phyloP scores from a whole-genome alignment of 2,797 vertebrate genomes.

The Erithacus rubecula region DNA sequence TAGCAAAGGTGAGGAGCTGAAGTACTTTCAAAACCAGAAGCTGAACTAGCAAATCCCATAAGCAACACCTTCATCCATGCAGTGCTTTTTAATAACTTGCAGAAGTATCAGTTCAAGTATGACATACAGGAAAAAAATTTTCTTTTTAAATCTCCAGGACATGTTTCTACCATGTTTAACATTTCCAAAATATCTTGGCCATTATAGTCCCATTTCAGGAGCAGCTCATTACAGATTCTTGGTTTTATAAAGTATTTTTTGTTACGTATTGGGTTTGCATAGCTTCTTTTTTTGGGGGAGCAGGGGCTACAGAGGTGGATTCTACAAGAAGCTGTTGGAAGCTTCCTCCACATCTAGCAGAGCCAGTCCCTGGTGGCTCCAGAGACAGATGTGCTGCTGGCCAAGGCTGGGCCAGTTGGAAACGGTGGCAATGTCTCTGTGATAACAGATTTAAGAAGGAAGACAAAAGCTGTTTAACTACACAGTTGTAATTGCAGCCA shows the following conservation, averaged over 20 bases:
- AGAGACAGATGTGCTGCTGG: neutral
- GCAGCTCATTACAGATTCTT: neutral
- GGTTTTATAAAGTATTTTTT: neutral
- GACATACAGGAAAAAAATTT: neutral
- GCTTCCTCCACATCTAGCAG: neutral
- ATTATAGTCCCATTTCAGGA: neutral
- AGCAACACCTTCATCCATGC: neutral
- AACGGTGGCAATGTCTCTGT: rapidly evolving
- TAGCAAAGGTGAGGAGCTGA: neutral
- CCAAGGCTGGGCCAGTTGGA: neutral
- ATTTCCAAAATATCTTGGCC: neutral
- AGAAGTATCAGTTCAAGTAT: neutral
- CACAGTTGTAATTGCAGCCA: neutral
- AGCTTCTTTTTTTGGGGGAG: rapidly evolving
- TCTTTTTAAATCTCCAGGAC: neutral
- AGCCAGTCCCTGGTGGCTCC: neutral
- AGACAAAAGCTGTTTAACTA: neutral
- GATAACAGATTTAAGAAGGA: neutral
- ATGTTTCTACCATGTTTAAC: neutral
- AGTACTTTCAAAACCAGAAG: neutral
- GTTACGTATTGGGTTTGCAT: neutral
- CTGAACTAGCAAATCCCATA: neutral
- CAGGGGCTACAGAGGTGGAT: neutral
- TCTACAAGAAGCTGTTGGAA: neutral
- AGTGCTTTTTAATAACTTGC: neutral